phyloP scores from a whole-genome alignment of 1,140 invertebrate genomes.

The Drosophila nebulosa region DNA sequence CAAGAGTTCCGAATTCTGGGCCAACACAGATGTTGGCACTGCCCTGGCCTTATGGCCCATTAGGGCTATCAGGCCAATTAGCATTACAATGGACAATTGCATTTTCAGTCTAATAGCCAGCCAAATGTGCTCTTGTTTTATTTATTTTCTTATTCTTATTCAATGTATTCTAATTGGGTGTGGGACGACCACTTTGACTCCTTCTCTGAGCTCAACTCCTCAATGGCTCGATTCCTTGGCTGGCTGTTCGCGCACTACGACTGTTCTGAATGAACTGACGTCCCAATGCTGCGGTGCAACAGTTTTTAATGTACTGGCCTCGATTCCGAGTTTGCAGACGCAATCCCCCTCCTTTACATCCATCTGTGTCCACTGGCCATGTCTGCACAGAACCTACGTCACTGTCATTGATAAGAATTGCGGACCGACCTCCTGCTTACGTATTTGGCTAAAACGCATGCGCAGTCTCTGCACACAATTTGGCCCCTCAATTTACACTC shows the following conservation, averaged over 20 bases:
- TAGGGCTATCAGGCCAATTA: constrained; percentile 38
- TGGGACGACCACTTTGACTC: constrained; percentile 26
- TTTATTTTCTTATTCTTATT: background rate
- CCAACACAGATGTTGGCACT: constrained; percentile 74
- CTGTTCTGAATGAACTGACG: constrained; percentile 80
- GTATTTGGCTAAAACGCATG: background rate
- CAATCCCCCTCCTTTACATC: constrained; percentile 10
- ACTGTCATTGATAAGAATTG: constrained; percentile 75
- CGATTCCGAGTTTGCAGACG: constrained; percentile 59
- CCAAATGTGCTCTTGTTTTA: background rate
- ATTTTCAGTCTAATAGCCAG: background rate
- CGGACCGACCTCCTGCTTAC: constrained; percentile 34
- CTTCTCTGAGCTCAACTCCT: constrained; percentile 4
- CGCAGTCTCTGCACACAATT: background rate
- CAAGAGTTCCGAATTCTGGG: constrained; percentile 72
- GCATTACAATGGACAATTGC: constrained; percentile 26
- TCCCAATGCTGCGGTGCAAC: constrained; percentile 61
- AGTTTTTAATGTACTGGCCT: constrained; percentile 76
- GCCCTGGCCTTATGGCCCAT: constrained; percentile 48
- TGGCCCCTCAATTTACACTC: background rate
- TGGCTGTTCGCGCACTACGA: constrained; percentile 56
- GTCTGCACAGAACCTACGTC: constrained; percentile 71
- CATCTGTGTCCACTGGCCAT: background rate
- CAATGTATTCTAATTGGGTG: no score
- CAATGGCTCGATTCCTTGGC: background rate